A percentile compares a stretch with the other conserved stretches of the same genome.
Evolutionary conservation across 1,140 invertebrate genomes (phyloP).

Genomic region (Drosophila ananassae): DNA sequence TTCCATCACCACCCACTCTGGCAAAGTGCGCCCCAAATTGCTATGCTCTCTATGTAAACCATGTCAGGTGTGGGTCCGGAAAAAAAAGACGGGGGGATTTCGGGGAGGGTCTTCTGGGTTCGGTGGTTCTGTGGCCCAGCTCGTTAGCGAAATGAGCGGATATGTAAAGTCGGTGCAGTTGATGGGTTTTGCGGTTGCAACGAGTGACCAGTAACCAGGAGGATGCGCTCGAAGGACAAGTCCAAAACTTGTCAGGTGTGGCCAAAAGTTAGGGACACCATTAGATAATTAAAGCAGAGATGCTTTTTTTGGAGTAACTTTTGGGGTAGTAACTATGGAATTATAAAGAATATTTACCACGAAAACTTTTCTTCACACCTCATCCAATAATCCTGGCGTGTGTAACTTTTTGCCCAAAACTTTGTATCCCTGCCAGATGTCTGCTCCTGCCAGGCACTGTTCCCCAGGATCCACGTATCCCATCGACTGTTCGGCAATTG

Average conservation of each 20-base stretch:
- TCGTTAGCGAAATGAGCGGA: constrained; percentile 53
- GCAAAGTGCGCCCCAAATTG: constrained; percentile 36
- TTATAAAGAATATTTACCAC: too few species aligned
- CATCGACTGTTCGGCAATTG: constrained; percentile 3
- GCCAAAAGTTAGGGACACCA: constrained; percentile 11
- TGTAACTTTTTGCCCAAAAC: constrained; percentile 21
- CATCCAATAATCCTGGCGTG: constrained; percentile 7
- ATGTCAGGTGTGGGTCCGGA: constrained; percentile 39
- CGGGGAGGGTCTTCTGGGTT: constrained; percentile 14
- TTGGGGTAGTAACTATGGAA: too few species aligned
- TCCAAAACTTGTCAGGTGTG: constrained; percentile 8
- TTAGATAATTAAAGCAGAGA: constrained; percentile 16
- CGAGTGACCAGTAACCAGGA: constrained; percentile 40
- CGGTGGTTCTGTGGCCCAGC: constrained; percentile 41
- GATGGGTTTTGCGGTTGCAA: constrained; percentile 50
- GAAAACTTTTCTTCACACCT: constrained; percentile 21
- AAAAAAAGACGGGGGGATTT: background rate
- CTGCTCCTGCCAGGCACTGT: background rate
- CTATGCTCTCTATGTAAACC: constrained; percentile 49
- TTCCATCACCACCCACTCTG: constrained; percentile 8
- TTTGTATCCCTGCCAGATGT: constrained; percentile 34
- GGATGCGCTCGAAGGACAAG: constrained; percentile 6
- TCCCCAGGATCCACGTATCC: constrained; percentile 11
- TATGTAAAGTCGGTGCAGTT: constrained; percentile 48
- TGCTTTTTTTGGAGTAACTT: background rate